These are phyloP conservation scores for Euwallacea similis DNA, from an alignment of 1,140 invertebrate genomes.

Conservation along the genomic window DNA sequence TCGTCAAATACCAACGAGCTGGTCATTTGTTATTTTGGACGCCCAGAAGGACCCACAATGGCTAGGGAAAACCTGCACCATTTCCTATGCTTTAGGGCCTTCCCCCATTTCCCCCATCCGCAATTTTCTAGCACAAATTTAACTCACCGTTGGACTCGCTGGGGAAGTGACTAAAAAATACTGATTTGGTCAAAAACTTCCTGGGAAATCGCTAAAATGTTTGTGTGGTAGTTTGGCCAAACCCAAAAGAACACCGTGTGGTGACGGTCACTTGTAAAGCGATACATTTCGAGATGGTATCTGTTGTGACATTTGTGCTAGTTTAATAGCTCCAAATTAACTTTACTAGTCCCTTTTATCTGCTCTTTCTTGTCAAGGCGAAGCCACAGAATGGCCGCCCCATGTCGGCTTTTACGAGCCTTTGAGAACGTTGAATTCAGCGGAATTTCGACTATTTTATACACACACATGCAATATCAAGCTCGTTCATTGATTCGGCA, in stretches of 20 bases:
- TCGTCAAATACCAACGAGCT: constrained; percentile 47
- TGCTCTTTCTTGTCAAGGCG: constrained; percentile 34
- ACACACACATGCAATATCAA: too few species aligned
- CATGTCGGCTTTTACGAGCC: constrained; percentile 6
- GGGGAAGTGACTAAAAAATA: too few species aligned
- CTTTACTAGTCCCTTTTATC: constrained; percentile 48
- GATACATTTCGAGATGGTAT: constrained; percentile 47
- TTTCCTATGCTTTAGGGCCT: neutral
- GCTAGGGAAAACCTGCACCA: constrained; percentile 20
- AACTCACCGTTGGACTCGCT: too few species aligned
- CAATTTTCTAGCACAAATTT: neutral
- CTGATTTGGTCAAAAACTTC: too few species aligned
- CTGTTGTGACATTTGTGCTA: constrained; percentile 49
- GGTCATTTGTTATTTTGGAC: constrained; percentile 50
- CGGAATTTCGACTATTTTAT: too few species aligned
- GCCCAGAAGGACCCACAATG: constrained; percentile 35
- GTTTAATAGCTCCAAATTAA: constrained; percentile 50
- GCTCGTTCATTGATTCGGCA: too few species aligned
- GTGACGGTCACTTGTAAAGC: constrained; percentile 46
- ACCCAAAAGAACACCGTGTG: constrained; percentile 23
- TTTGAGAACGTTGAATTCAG: neutral
- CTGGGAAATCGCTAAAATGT: neutral
- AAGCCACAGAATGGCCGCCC: constrained; percentile 10
- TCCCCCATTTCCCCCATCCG: neutral
- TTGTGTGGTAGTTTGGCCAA: constrained; percentile 14